Conservation (phyloP, 1,140 invertebrate genomes). For the Chrysomallon squamiferum region DNA sequence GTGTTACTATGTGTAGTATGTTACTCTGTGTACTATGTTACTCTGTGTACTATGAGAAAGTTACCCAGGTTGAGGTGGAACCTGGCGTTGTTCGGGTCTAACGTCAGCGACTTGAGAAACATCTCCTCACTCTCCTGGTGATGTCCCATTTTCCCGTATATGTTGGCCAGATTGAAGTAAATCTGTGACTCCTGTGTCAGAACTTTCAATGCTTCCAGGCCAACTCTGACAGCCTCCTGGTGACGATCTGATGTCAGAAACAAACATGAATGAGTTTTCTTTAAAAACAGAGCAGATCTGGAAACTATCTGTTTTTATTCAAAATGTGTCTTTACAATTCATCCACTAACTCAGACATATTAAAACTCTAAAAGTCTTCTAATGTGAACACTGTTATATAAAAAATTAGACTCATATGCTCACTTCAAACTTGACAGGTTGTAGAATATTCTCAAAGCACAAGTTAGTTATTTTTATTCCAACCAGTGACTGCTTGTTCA, state of each 20-base stretch:
- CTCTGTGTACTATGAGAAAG: no score
- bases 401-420: no score
- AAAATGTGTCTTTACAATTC: neutral
- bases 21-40: no score
- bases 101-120: constrained; percentile 78
- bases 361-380: neutral
- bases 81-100: constrained; percentile 73
- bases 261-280: neutral
- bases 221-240: constrained; percentile 75
- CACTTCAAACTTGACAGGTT: no score
- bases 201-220: constrained; percentile 72
- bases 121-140: constrained; percentile 81
- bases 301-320: neutral
- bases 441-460: no score
- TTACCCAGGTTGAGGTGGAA: constrained; percentile 87
- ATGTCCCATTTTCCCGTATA: constrained; percentile 80
- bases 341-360: neutral
- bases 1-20: no score
- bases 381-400: no score
- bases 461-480: no score
- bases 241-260: constrained; percentile 66
- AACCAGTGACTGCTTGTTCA: no score
- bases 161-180: constrained; percentile 87
- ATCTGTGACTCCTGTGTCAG: constrained; percentile 73
- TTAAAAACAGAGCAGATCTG: neutral